Evolutionary conservation across 1,140 invertebrate genomes (phyloP), one percentile per base, ranked within the genome.

Genomic region (Dufourea novaeangliae): DNA sequence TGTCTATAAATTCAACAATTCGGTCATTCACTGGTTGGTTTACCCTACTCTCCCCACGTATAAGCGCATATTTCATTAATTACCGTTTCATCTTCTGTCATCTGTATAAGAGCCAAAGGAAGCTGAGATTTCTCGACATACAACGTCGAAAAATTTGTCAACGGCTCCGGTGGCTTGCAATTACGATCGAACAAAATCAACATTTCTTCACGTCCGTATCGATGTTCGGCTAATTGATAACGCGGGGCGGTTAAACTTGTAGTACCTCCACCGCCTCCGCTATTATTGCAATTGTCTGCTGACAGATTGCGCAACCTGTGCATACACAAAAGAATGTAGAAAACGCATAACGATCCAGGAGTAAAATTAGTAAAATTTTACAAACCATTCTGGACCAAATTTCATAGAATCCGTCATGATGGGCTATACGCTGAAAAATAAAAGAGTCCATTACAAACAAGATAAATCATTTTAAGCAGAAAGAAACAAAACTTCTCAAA

Each of bases 131-230:
- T 95, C 82, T 97, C 96, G 69, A 96, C 93, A 88, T 94, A 96
- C 14, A 98, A 92, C 59, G 94, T 93, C 79, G 94, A 93, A 86
- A 96, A 94, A 73, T 93, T 93, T 37, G 94, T 89, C 61, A 97
- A 91, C 67, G 94, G 94, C 75, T 94, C 93, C n/a, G 96, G 96
- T 68, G 95, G 93, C 85, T 94, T 94, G 68, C 94, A 93, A 85
- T 93, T 94, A 83, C 94, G 94, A 84, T 96, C 95, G 88, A 95
- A 97, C 41, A 98, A 89, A 54, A 96, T 96, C 73, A 98, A 91
- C 97, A 98, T 97, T 88, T 98, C 97, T 92, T 98, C 97, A 82
- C 97, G 93, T 37, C 96, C 97, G 85, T 98, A 98, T 75, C 94
- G 94, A 94, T 95, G 94, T 82, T 97, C 95, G 83, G 96, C 95